phyloP scores from a whole-genome alignment of 2,113 vertebrate species.

The Zingel zingel region DNA sequence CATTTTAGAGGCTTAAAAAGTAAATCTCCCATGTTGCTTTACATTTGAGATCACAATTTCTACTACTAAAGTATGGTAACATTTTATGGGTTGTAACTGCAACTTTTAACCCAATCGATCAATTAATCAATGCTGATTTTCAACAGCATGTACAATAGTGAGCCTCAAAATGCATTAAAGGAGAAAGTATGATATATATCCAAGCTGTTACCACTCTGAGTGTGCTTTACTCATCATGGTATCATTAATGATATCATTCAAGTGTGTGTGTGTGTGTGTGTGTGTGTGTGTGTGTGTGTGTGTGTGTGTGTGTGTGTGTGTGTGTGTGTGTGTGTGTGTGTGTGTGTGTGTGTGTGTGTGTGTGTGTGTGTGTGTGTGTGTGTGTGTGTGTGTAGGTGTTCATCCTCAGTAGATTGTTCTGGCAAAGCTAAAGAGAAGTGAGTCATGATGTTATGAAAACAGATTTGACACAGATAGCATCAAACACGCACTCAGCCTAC shows the following conservation, averaged over 20 bases:
- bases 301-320: slow-evolving; percentile 5
- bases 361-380: background rate
- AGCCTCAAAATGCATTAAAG: background rate
- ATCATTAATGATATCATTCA: slow-evolving; percentile 13
- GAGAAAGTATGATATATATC: background rate
- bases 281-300: too few species aligned
- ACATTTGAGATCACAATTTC: background rate
- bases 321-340: background rate
- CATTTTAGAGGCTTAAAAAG: background rate
- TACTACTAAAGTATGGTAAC: background rate
- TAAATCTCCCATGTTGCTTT: background rate
- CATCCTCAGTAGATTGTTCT: slow-evolving; percentile 20
- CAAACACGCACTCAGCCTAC: slow-evolving; percentile 26
- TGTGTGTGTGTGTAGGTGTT: slow-evolving; percentile 30
- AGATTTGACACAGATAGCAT: slow-evolving; percentile 34
- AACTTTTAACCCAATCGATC: background rate
- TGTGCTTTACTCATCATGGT: background rate
- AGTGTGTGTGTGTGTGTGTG: background rate
- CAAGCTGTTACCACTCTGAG: background rate
- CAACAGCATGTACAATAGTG: too few species aligned
- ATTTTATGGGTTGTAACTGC: background rate
- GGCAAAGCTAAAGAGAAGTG: slow-evolving; percentile 32
- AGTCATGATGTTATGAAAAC: slow-evolving; percentile 55
- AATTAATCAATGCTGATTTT: background rate
- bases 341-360: background rate